These are phyloP conservation scores for Thysanoteuthis rhombus DNA, from an alignment of 2,888 invertebrate genomes.

Conservation along the genomic window DNA sequence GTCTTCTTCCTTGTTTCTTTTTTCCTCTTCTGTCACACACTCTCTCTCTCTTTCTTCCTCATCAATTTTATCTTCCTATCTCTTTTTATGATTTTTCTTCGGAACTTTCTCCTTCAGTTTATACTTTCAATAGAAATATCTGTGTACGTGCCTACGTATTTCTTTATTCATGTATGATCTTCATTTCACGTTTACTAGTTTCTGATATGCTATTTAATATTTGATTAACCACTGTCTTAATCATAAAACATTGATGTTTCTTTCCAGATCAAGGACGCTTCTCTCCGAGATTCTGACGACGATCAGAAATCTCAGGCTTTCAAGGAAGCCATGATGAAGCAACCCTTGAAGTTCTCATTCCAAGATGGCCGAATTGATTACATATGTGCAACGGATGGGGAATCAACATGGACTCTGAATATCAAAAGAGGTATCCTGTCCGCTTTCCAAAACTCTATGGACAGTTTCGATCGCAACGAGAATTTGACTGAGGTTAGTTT, in stretches of 20 bases:
- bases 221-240: too few relatives aligned
- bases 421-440: conserved; percentile 90
- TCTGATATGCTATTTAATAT: too few relatives aligned
- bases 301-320: neutral
- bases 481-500: conserved; percentile 49
- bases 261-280: neutral
- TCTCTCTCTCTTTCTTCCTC: too few relatives aligned
- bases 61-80: too few relatives aligned
- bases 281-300: neutral
- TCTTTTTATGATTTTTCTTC: too few relatives aligned
- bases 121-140: too few relatives aligned
- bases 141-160: too few relatives aligned
- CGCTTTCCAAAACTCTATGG: conserved; percentile 88
- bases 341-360: conserved; percentile 79
- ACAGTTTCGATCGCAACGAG: conserved; percentile 77
- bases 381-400: conserved; percentile 83
- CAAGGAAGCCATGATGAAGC: conserved; percentile 48
- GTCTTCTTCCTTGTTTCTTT: too few relatives aligned
- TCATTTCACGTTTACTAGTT: neutral
- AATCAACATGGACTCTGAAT: conserved; percentile 83
- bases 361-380: conserved; percentile 81
- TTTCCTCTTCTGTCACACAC: too few relatives aligned
- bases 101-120: too few relatives aligned
- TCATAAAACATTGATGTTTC: too few relatives aligned
- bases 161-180: too few relatives aligned